Evolutionary conservation across 2,888 invertebrate genomes (phyloP).

Genomic region (Platycheirus albimanus): DNA sequence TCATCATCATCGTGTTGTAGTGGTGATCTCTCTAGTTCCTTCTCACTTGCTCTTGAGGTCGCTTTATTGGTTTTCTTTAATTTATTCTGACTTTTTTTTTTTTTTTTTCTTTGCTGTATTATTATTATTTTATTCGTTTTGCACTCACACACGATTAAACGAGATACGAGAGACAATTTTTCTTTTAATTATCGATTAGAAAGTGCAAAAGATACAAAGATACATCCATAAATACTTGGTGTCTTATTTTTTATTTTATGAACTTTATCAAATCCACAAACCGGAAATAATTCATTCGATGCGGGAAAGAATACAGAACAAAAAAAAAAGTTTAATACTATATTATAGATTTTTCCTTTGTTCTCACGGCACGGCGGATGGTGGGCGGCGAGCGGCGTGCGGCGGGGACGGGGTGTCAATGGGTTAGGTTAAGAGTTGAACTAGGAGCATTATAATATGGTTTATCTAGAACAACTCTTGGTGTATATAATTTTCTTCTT

Average conservation of each 20-base stretch:
- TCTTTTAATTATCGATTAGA: constrained; percentile 71
- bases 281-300: constrained; percentile 48
- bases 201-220: constrained; percentile 54
- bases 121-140: constrained; percentile 23
- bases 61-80: constrained; percentile 65
- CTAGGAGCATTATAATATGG: not conserved
- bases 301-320: not conserved
- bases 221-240: constrained; percentile 1
- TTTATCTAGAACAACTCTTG: constrained; percentile 21
- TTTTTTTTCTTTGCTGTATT: too few relatives aligned
- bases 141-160: constrained; percentile 64
- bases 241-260: not conserved
- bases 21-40: constrained; percentile 43
- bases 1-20: constrained; percentile 23
- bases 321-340: not conserved
- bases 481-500: constrained; percentile 36
- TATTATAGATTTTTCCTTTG: constrained; percentile 36
- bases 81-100: constrained; percentile 58
- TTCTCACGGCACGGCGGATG: too few relatives aligned
- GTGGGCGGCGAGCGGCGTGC: too few relatives aligned
- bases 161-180: constrained; percentile 66
- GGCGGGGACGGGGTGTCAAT: constrained; percentile 33
- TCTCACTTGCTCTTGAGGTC: constrained; percentile 56
- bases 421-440: constrained; percentile 21
- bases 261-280: constrained; percentile 24